phyloP scores from a whole-genome alignment of 2,888 invertebrate genomes.

The Ophion costatus region DNA sequence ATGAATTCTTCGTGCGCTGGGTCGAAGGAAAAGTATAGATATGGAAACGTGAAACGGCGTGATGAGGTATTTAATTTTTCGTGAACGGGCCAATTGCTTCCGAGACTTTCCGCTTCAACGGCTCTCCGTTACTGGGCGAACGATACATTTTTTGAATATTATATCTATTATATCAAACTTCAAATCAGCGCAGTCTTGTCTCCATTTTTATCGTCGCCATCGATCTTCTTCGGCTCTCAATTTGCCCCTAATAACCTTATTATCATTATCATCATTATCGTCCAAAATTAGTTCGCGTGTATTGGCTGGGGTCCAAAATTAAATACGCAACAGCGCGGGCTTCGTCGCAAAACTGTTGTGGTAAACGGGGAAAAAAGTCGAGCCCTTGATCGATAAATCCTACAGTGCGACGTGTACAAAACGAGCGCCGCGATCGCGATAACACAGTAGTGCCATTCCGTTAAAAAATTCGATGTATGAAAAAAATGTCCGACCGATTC shows the following conservation, averaged over 20 bases:
- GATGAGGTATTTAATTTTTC: slow-evolving; percentile 48
- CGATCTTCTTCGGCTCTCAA: not conserved
- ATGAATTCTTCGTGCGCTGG: not conserved
- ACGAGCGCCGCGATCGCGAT: too few relatives aligned
- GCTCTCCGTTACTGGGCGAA: not conserved
- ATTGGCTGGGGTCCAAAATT: not conserved
- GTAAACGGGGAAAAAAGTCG: not conserved
- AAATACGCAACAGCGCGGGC: not conserved
- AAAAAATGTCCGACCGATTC: not conserved
- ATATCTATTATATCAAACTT: slow-evolving; percentile 1
- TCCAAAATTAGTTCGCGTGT: not conserved
- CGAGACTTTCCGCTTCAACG: slow-evolving; percentile 26
- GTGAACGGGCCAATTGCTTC: slow-evolving; percentile 36
- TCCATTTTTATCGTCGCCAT: not conserved
- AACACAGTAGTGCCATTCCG: not conserved
- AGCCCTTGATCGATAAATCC: not conserved
- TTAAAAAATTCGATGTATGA: not conserved
- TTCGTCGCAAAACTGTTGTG: not conserved
- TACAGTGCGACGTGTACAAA: too few relatives aligned
- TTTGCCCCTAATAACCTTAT: not conserved
- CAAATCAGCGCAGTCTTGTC: slow-evolving; percentile 11
- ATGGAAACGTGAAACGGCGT: slow-evolving; percentile 39
- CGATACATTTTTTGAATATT: too few relatives aligned
- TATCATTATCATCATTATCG: not conserved
- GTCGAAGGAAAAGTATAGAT: slow-evolving; percentile 42